Percentiles rank a stretch among this genome's conserved stretches.
phyloP scores from a whole-genome alignment of 2,113 vertebrate genomes.

The Oncorhynchus keta region DNA sequence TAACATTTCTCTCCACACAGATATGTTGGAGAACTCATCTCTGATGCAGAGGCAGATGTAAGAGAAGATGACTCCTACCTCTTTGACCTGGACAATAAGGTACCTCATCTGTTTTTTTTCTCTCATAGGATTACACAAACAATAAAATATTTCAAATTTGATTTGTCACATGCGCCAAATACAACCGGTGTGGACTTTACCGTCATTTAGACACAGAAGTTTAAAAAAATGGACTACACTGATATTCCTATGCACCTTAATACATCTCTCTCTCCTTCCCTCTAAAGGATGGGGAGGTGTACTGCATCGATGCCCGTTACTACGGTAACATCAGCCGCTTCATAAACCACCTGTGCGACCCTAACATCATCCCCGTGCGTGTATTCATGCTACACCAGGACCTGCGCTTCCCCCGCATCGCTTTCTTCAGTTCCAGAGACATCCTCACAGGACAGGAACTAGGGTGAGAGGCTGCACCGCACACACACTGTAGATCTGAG shows the following conservation, averaged over 20 bases:
- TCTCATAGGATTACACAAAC: background rate
- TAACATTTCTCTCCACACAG: conserved; percentile 53
- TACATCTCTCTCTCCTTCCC: background rate
- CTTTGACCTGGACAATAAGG: conserved; percentile 94
- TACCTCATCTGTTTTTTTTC: conserved; percentile 37
- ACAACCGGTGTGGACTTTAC: too few species aligned
- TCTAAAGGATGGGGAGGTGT: conserved; percentile 87
- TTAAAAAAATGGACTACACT: too few species aligned
- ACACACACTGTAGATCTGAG: too few species aligned
- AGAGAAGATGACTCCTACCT: conserved; percentile 91
- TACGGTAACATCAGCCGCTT: conserved; percentile 95
- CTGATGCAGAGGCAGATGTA: conserved; percentile 90
- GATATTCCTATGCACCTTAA: too few species aligned
- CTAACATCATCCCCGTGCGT: conserved; percentile 89
- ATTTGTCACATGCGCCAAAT: too few species aligned
- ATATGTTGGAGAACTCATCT: conserved; percentile 93
- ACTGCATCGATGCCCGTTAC: conserved; percentile 92
- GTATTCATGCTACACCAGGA: conserved; percentile 96
- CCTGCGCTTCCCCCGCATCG: conserved; percentile 88
- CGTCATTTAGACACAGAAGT: too few species aligned
- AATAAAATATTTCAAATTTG: too few species aligned
- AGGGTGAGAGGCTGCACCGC: conserved; percentile 63
- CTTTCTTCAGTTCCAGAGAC: conserved; percentile 89
- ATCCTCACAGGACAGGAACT: conserved; percentile 78
- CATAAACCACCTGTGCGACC: conserved; percentile 93